phyloP scores from a whole-genome alignment of 2,888 invertebrate genomes.

The Thalpophila matura region DNA sequence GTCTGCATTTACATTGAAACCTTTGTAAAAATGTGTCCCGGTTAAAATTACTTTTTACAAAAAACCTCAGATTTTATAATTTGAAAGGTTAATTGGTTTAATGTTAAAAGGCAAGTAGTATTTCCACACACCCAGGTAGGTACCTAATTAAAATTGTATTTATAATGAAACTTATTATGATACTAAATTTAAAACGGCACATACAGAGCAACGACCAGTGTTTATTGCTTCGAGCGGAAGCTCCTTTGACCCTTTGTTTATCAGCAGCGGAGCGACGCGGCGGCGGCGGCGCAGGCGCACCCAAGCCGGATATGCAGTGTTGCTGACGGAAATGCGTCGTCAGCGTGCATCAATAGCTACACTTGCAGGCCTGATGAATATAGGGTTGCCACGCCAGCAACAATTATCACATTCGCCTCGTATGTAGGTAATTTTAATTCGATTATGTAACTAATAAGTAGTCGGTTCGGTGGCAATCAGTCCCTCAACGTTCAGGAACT shows the following conservation, averaged over 20 bases:
- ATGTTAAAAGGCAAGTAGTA: too few relatives aligned
- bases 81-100: too few relatives aligned
- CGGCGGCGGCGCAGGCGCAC: conserved; percentile 67
- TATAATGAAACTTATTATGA: conserved; percentile 14
- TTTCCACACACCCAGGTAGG: too few relatives aligned
- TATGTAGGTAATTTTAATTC: too few relatives aligned
- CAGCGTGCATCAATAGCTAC: conserved; percentile 72
- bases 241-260: conserved; percentile 89
- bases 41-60: too few relatives aligned
- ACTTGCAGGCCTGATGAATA: conserved; percentile 44
- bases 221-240: conserved; percentile 77
- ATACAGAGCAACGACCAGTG: conserved; percentile 64
- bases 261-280: conserved; percentile 77
- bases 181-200: conserved; percentile 48
- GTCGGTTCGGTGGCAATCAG: too few relatives aligned
- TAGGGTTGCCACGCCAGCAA: conserved; percentile 49
- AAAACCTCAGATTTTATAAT: too few relatives aligned
- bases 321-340: conserved; percentile 85
- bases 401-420: too few relatives aligned
- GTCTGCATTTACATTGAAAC: too few relatives aligned
- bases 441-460: too few relatives aligned
- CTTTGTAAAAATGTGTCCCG: too few relatives aligned
- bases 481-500: too few relatives aligned
- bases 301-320: conserved; percentile 78
- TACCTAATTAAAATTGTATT: background rate